Evolutionary conservation across 2,113 vertebrate genomes (phyloP), one percentile per base, ranked within the genome.

Genomic region (Hippocampus zosterae): DNA sequence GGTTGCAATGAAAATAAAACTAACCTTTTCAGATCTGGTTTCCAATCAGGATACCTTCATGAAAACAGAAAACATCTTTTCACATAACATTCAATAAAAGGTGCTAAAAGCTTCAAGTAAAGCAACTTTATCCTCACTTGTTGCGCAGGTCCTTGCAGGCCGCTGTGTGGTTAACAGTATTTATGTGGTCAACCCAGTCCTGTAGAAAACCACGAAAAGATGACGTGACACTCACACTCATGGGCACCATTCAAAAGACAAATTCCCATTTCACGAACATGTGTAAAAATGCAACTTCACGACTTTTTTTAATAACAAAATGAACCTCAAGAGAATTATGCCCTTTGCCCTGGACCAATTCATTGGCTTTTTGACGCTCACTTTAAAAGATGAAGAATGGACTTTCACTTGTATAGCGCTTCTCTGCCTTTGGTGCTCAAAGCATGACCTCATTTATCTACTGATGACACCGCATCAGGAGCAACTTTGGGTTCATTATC

Each of bases 151-250:
- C 90, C 74, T 94, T 92, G 87, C 95, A 95, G 87, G 92, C 94
- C 40, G 95, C 95, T 0, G 95, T 93, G 86, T 97, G 95, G 61
- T 92, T 86, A 4, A 93, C 89, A 2, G 91, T 94, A 84, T 96
- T 96, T 81, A 96, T 87, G 74, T 97, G 95, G 61, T 93, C 89
- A 81, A 93, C 90, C 95, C 95, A 97, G 67, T 95, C 94, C 95
- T 97, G 81, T 55, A 57, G 41, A 78, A 81, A 81, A 81, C 0
- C n/a, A 72, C 84, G 80, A 74, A 71, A 9, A 15, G 55, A 21
- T 73, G 5, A 64, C 0, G 29, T 67, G 40, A 81, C 12, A 25
- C 41, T 60, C 48, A 44, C 7, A 78, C 8, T 15, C 48, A 64
- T 19, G 19, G 12, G 61, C 23, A 55, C 4, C 46, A 46, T 27